These are phyloP conservation scores for Drosophila pegasa DNA, from an alignment of 2,888 invertebrate genomes.

Conservation along the genomic window DNA sequence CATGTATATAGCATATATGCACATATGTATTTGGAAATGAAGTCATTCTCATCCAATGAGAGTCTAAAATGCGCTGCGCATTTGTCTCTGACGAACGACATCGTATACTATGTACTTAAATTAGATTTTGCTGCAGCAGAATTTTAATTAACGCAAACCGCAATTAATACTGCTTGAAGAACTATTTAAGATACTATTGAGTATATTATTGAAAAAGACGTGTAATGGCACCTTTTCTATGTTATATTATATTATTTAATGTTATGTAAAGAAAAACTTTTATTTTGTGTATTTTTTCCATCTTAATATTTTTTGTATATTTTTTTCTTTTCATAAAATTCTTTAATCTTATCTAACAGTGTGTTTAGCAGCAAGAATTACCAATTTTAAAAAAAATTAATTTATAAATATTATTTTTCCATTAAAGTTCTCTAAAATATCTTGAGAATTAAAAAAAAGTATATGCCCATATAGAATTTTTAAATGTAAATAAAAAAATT, in stretches of 20 bases:
- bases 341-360: too few relatives aligned
- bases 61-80: constrained; percentile 34
- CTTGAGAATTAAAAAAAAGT: too few relatives aligned
- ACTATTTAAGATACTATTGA: not conserved
- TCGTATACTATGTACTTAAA: constrained; percentile 6
- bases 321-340: too few relatives aligned
- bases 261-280: not conserved
- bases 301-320: too few relatives aligned
- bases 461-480: not conserved
- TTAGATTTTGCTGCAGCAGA: constrained; percentile 16
- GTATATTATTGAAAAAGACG: too few relatives aligned
- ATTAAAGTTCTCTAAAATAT: not conserved
- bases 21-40: constrained; percentile 46
- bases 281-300: too few relatives aligned
- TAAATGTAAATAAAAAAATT: too few relatives aligned
- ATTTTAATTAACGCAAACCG: constrained; percentile 8
- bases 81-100: constrained; percentile 17
- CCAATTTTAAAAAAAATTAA: too few relatives aligned
- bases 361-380: too few relatives aligned
- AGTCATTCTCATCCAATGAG: constrained; percentile 65
- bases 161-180: constrained; percentile 1
- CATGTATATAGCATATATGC: not conserved
- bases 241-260: too few relatives aligned
- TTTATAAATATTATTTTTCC: not conserved
- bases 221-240: too few relatives aligned